These are phyloP conservation scores for Menidia menidia DNA, from an alignment of 2,797 vertebrate species.

Conservation along the genomic window DNA sequence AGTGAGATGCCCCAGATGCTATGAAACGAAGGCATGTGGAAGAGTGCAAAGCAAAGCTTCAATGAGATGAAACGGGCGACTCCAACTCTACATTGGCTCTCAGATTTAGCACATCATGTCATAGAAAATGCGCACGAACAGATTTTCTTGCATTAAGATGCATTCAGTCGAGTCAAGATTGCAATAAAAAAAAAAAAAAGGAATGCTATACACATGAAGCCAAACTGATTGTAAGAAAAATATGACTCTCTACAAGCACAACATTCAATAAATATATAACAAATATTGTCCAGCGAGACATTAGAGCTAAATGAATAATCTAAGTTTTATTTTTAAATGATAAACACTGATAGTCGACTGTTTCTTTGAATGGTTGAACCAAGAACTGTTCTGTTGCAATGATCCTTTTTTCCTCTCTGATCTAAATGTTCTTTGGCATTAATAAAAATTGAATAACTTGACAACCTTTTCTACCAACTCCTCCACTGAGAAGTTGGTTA, in stretches of 20 bases:
- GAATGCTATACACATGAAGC: conserved; percentile 32
- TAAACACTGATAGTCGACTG: conserved; percentile 37
- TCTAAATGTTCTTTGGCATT: conserved; percentile 37
- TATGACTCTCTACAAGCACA: conserved; percentile 35
- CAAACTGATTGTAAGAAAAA: conserved; percentile 51
- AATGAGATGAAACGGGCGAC: conserved; percentile 12
- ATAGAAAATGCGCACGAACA: background rate
- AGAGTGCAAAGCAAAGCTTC: conserved; percentile 53
- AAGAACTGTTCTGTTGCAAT: conserved; percentile 9
- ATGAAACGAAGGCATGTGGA: conserved; percentile 57
- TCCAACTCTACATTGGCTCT: conserved; percentile 40
- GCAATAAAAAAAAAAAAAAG: background rate
- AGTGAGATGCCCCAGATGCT: conserved; percentile 76
- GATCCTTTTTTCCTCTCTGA: conserved; percentile 10
- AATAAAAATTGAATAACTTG: conserved; percentile 57
- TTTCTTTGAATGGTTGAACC: conserved; percentile 24
- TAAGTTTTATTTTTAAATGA: conserved; percentile 36
- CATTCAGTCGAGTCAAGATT: conserved; percentile 26
- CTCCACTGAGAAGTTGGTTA: conserved; percentile 19
- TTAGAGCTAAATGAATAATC: conserved; percentile 47
- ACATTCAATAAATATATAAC: conserved; percentile 56
- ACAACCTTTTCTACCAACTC: conserved; percentile 40
- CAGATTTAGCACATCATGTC: conserved; percentile 13
- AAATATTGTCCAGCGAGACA: conserved; percentile 56
- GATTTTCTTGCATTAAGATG: background rate